Evolutionary conservation across 2,797 vertebrate genomes (phyloP).

Genomic region (Agapornis canus): DNA sequence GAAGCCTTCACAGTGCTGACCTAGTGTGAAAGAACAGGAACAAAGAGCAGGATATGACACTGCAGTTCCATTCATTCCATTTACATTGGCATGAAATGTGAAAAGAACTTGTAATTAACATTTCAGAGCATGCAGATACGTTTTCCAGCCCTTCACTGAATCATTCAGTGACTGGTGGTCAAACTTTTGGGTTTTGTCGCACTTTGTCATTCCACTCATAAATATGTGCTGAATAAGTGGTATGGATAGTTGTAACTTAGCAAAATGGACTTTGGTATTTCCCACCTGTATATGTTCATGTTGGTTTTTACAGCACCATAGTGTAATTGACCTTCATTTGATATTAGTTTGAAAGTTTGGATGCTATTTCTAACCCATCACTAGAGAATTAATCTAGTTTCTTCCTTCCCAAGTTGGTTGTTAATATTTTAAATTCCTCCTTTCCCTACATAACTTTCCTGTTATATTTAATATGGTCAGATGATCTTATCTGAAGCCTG

Average conservation of each 20-base stretch:
- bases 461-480: neutral
- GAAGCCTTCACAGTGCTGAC: conserved; percentile 17
- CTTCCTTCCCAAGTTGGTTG: neutral
- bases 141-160: neutral
- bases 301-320: neutral
- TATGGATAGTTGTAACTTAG: neutral
- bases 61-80: conserved; percentile 30
- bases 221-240: neutral
- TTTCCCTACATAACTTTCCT: neutral
- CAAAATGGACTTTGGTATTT: neutral
- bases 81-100: neutral
- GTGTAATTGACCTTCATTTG: neutral
- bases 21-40: conserved; percentile 13
- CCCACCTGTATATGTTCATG: neutral
- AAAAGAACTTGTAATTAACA: conserved; percentile 10
- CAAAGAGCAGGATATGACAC: conserved; percentile 54
- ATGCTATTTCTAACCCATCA: neutral
- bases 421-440: conserved; percentile 33
- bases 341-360: neutral
- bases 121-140: neutral
- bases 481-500: conserved; percentile 37
- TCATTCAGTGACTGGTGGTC: neutral
- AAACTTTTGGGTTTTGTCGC: neutral
- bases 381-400: neutral
- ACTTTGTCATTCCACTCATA: neutral